Conservation (phyloP, 2,888 invertebrate genomes). For the Nezara viridula region DNA sequence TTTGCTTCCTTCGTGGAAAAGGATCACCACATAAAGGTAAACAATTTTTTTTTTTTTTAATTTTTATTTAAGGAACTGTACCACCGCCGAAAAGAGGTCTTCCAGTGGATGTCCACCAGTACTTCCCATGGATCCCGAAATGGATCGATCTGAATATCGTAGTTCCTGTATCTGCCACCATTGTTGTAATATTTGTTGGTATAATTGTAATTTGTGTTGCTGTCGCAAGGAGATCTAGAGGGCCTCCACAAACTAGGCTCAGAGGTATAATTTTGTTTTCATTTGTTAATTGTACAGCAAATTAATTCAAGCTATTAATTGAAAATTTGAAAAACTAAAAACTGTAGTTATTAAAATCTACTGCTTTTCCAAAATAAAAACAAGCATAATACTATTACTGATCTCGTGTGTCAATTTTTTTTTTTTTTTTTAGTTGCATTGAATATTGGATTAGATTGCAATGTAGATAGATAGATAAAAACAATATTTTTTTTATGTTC, state of each 20-base stretch:
- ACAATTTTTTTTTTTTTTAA: conserved; percentile 67
- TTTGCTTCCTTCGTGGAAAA: conserved; percentile 90
- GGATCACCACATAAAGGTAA: conserved; percentile 89
- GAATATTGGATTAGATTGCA: too few relatives aligned
- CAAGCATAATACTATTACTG: too few relatives aligned
- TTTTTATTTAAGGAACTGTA: conserved; percentile 78
- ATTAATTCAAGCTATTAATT: too few relatives aligned
- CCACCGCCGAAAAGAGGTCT: conserved; percentile 78
- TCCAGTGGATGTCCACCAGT: conserved; percentile 70
- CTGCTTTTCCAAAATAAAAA: too few relatives aligned
- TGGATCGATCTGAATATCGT: conserved; percentile 93
- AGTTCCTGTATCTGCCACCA: conserved; percentile 89
- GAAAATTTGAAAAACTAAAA: too few relatives aligned
- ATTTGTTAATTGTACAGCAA: conserved; percentile 68
- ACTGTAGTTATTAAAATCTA: too few relatives aligned
- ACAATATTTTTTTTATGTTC: too few relatives aligned
- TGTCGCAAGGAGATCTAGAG: conserved; percentile 81
- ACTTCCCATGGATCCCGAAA: conserved; percentile 84
- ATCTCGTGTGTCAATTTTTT: too few relatives aligned
- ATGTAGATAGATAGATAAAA: too few relatives aligned
- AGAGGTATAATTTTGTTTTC: conserved; percentile 76
- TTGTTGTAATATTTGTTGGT: conserved; percentile 91
- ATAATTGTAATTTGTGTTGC: conserved; percentile 92
- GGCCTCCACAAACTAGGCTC: conserved; percentile 80
- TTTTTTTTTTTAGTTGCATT: too few relatives aligned